Evolutionary conservation across 2,888 invertebrate genomes (phyloP), one percentile per base, ranked within the genome.

Genomic region (Archips crataeganus): DNA sequence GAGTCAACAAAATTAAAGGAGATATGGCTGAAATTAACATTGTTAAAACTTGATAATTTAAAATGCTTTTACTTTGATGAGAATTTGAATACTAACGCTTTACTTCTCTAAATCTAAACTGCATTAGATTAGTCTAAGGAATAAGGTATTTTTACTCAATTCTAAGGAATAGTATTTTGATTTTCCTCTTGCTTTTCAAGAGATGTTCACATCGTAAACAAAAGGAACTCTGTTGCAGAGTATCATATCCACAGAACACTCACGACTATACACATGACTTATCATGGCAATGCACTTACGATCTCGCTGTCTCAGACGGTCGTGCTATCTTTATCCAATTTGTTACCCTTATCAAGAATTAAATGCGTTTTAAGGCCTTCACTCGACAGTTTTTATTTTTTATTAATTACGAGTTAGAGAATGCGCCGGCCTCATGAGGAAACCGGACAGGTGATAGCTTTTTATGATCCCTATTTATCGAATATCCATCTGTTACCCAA

Each of bases 301-400:
- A 94, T 94, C 94, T 93, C 88, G 88, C 89, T 91, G 92, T 93
- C 93, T 89, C 88, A 86, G 85, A 87, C 84, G 80, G 84, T 83
- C 84, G 84, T 90, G 88, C 92, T 94, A 94, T 94, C 94, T 94
- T 89, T 91, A 93, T 94, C 90, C 94, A 94, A 94, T 94, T 94
- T 94, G 94, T 94, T 94, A 94, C 92, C 93, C 91, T 93, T 94
- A 94, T 94, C 94, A 91, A 89, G 91, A 90, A 93, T 94, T 94
- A 93, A 94, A 94, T 94, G 94, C 92, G 90, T 94, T 93, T 93
- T 93, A 93, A 89, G 86, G 86, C 88, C 88, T 83, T 89, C 87
- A 83, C 83, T 87, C 82, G 86, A 81, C 84, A 87, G 82, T 84
- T 86, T 89, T 90, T 88, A 84, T 89, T 90, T 92, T 90, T 92